Percentiles rank a stretch among this genome's conserved stretches.
Conservation (phyloP, 2,113 vertebrate species). For the Pseudopodoces humilis region DNA sequence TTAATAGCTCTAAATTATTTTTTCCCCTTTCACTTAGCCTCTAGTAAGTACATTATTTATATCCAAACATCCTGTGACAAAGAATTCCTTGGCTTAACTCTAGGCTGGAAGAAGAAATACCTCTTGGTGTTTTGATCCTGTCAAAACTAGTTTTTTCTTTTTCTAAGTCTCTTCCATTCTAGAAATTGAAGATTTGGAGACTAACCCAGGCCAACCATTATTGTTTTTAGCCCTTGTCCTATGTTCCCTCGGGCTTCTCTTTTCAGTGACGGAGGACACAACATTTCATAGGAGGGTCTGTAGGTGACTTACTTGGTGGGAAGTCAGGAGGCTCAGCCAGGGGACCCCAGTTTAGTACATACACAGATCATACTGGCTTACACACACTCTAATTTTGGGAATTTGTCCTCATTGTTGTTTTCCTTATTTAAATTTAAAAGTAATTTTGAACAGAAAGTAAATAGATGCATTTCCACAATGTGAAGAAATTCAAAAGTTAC, state of each 20-base stretch:
- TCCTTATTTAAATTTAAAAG: background rate
- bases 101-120: background rate
- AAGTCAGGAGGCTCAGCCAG: background rate
- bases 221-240: background rate
- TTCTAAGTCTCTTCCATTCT: background rate
- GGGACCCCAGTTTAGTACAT: background rate
- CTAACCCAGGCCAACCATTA: background rate
- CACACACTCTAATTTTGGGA: accelerated
- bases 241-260: background rate
- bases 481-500: background rate
- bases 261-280: background rate
- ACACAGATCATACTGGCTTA: background rate
- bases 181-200: background rate
- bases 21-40: background rate
- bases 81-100: background rate
- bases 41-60: background rate
- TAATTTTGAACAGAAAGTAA: background rate
- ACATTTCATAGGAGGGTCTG: background rate
- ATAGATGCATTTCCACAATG: background rate
- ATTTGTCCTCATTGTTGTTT: background rate
- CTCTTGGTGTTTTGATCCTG: background rate
- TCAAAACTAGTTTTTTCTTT: background rate
- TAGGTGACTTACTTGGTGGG: background rate
- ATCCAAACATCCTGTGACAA: background rate
- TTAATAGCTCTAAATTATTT: background rate